Evolutionary conservation across 1,140 invertebrate species (phyloP).

Genomic region (Calosoma granatense): DNA sequence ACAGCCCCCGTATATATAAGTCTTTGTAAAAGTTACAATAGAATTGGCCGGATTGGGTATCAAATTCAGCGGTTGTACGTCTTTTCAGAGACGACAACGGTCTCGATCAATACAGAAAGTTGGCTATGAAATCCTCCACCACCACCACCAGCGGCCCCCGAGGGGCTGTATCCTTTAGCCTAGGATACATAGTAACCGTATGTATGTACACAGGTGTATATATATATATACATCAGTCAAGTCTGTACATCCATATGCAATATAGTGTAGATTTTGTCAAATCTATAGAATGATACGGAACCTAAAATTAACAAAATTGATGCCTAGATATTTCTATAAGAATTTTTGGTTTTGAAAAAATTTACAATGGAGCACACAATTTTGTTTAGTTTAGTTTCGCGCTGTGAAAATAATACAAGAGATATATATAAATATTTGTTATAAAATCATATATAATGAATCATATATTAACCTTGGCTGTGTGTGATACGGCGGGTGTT

Average conservation of each 20-base stretch:
- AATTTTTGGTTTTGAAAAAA: no score
- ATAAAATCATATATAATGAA: no score
- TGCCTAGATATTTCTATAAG: no score
- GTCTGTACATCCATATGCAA: no score
- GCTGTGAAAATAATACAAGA: constrained; percentile 8
- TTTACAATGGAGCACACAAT: not conserved
- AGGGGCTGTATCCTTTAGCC: no score
- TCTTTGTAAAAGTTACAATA: constrained; percentile 8
- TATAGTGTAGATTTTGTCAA: no score
- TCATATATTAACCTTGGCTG: not conserved
- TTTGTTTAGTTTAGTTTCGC: not conserved
- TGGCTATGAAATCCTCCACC: not conserved
- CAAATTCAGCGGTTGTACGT: constrained; percentile 1
- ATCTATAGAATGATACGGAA: no score
- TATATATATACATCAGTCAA: no score
- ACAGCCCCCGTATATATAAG: not conserved
- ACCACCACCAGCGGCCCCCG: no score
- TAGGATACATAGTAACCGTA: no score
- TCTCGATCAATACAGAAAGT: constrained; percentile 1
- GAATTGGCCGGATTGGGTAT: constrained; percentile 6
- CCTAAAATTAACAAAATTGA: not conserved
- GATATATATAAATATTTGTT: constrained; percentile 8
- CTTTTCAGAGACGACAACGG: constrained; percentile 2
- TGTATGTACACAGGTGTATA: no score
- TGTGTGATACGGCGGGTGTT: not conserved